Conservation (phyloP, 2,888 invertebrate species). For the Diachrysia chrysitis region DNA sequence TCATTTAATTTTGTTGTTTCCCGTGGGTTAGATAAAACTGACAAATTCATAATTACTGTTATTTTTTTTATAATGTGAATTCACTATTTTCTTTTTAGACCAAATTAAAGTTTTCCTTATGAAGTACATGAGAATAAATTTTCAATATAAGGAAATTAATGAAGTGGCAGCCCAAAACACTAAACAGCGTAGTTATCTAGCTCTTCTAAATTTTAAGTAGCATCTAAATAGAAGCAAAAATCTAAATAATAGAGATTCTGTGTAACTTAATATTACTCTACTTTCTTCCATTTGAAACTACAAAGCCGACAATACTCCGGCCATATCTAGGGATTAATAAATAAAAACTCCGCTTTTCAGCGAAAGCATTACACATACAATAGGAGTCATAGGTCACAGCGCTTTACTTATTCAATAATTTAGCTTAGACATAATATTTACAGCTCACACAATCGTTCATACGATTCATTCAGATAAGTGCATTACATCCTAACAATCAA, state of each 20-base stretch:
- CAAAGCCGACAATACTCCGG: conserved; percentile 44
- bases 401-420: conserved; percentile 74
- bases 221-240: conserved; percentile 56
- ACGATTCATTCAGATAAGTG: conserved; percentile 76
- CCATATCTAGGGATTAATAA: conserved; percentile 35
- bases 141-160: too few species aligned
- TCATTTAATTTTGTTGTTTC: too few species aligned
- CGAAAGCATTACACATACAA: conserved; percentile 75
- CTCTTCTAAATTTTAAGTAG: conserved; percentile 67
- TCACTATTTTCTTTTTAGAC: too few species aligned
- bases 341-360: conserved; percentile 74
- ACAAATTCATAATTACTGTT: too few species aligned
- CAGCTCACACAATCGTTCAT: conserved; percentile 73
- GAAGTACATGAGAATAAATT: too few species aligned
- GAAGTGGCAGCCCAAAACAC: conserved; percentile 54
- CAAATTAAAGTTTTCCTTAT: too few species aligned
- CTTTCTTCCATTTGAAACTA: conserved; percentile 45
- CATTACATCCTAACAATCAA: conserved; percentile 80
- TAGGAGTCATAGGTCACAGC: conserved; percentile 81
- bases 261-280: conserved; percentile 50
- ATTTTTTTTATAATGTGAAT: too few species aligned
- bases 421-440: conserved; percentile 78
- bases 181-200: conserved; percentile 67
- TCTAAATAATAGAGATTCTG: conserved; percentile 39
- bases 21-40: too few species aligned